These are phyloP conservation scores for Agrochola circellaris DNA, from an alignment of 2,888 invertebrate genomes.

Conservation along the genomic window DNA sequence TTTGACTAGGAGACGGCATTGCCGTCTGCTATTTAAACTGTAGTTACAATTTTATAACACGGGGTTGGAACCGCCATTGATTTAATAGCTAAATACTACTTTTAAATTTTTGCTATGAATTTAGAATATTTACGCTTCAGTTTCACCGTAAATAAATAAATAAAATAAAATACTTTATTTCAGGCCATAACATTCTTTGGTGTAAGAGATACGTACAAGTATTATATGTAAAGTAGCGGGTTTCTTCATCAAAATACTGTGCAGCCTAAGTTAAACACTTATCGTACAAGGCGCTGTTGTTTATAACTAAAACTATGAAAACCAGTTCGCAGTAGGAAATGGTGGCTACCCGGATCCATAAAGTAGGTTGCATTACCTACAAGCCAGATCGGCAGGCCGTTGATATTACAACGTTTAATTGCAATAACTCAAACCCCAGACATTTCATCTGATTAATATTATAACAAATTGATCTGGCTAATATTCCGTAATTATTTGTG, in stretches of 20 bases:
- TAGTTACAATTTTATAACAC: slow-evolving; percentile 78
- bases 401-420: slow-evolving; percentile 12
- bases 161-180: no score
- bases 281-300: slow-evolving; percentile 2
- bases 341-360: slow-evolving; percentile 30
- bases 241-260: slow-evolving; percentile 24
- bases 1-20: slow-evolving; percentile 77
- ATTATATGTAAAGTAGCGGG: not conserved
- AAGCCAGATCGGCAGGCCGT: slow-evolving; percentile 38
- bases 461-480: not conserved
- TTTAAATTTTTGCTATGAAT: slow-evolving; percentile 70
- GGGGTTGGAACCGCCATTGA: slow-evolving; percentile 74
- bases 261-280: not conserved
- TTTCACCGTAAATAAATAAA: no score
- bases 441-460: not conserved
- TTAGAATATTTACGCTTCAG: slow-evolving; percentile 64
- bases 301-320: slow-evolving; percentile 37
- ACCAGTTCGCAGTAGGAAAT: slow-evolving; percentile 34
- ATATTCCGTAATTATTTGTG: not conserved
- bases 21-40: slow-evolving; percentile 78
- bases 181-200: slow-evolving; percentile 13
- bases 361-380: slow-evolving; percentile 34
- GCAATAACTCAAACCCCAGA: not conserved
- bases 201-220: not conserved
- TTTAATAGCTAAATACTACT: slow-evolving; percentile 72